Percentiles rank a stretch among this genome's conserved stretches.
phyloP scores from a whole-genome alignment of 2,113 vertebrate species.

The Chionis minor region DNA sequence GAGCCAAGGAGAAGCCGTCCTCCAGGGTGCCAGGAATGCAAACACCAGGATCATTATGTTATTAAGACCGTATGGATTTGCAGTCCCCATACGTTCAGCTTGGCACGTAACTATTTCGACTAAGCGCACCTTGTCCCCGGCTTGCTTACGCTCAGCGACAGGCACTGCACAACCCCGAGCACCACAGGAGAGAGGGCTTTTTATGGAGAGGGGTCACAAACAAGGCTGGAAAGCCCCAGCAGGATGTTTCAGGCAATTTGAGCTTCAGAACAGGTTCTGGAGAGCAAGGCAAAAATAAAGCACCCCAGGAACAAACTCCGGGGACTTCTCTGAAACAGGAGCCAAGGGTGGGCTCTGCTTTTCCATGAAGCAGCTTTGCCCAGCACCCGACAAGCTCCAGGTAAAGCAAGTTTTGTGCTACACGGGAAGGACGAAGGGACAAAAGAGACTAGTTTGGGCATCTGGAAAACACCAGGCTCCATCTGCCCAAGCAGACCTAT shows the following conservation, averaged over 20 bases:
- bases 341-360: neutral
- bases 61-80: accelerated
- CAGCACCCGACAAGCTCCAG: neutral
- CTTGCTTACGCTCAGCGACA: accelerated
- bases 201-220: no score
- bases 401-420: neutral
- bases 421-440: accelerated
- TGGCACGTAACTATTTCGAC: neutral
- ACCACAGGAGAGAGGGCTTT: accelerated
- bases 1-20: neutral
- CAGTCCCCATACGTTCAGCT: neutral
- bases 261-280: neutral
- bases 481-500: neutral
- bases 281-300: neutral
- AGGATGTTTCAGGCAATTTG: neutral
- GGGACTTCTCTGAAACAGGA: neutral
- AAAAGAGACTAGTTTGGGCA: neutral
- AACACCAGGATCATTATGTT: neutral
- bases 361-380: neutral
- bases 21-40: neutral
- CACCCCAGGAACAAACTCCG: neutral
- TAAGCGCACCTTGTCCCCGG: neutral
- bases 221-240: neutral
- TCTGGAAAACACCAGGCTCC: neutral
- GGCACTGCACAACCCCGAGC: neutral